A percentile compares a stretch with the other conserved stretches of the same genome.
phyloP scores from a whole-genome alignment of 1,140 invertebrate genomes.

The Cryptotermes secundus region DNA sequence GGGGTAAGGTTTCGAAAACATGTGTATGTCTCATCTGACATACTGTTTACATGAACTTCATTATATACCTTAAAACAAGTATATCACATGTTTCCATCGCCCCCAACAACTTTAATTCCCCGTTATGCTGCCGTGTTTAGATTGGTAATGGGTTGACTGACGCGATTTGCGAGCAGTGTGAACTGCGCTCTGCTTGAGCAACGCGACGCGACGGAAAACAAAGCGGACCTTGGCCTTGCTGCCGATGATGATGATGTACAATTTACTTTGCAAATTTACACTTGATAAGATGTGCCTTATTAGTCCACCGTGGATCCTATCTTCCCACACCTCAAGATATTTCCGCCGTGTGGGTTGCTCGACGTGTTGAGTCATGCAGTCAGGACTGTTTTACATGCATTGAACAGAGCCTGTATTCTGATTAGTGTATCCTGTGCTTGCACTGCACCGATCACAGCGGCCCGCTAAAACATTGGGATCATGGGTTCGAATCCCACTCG shows the following conservation, averaged over 20 bases:
- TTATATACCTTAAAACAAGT: no score
- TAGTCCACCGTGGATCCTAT: neutral
- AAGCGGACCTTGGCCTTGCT: neutral
- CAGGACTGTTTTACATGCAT: neutral
- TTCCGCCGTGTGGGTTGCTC: neutral
- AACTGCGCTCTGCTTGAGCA: neutral
- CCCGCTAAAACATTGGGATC: no score
- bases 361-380: neutral
- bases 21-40: no score
- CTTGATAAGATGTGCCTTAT: neutral
- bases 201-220: neutral
- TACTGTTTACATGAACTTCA: no score
- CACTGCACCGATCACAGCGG: no score
- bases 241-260: neutral
- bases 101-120: no score
- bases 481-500: no score
- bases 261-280: neutral
- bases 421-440: neutral
- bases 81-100: no score
- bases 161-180: no score
- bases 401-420: neutral
- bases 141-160: no score
- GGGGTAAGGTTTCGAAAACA: no score
- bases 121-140: no score
- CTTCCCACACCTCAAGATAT: conserved; percentile 1